Base-by-base conservation (phyloP, 23 tunicate genomes). In the Pegea sp. region DNA sequence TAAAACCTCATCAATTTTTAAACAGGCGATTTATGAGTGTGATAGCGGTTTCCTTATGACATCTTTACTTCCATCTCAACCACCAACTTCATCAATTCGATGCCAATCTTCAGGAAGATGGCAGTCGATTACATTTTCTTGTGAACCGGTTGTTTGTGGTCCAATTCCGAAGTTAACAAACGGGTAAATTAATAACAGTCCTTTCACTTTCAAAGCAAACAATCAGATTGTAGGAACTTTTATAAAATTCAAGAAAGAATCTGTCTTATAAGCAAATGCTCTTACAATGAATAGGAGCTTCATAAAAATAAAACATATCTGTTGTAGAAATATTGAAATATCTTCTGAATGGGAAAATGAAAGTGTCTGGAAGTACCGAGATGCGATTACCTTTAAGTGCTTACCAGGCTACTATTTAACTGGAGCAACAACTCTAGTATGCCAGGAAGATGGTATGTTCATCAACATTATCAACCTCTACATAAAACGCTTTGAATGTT, bases 71-170 rank as follows among this genome's bases (percentile, higher is more conserved):
- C n/a, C n/a, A n/a, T n/a, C n/a, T n/a, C n/a, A 29, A 16, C 65
- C 67, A 4, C 42, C 53, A n/a, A 59, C 28, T 1, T 26, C 28
- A 1, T 48, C 62, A 49, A 0, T 65, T 21, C 44, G 53, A 3
- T 79, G 93, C 49, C 73, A 50, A 21, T 42, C 74, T 1, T 60
- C 51, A 24, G 75, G 70, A 28, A 30, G 54, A 51, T 79, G 93
- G 93, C 63, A 71, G 22, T 59, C 34, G 0, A 24, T 38, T 0
- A 64, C 54, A 22, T 65, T 71, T 43, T 50, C 42, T 1, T 79
- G 93, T 59, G 43, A 52, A 25, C 79, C 93, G 1, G 53, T 42
- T 22, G 19, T 52, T 5, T 79, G 93, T 55, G 64, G 69, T 31
- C 30, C 52, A 18, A 58, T 64, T 3, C 69, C 69, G 8, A 16